Evolutionary conservation across 2,888 invertebrate genomes (phyloP).

Genomic region (Macaria liturata): DNA sequence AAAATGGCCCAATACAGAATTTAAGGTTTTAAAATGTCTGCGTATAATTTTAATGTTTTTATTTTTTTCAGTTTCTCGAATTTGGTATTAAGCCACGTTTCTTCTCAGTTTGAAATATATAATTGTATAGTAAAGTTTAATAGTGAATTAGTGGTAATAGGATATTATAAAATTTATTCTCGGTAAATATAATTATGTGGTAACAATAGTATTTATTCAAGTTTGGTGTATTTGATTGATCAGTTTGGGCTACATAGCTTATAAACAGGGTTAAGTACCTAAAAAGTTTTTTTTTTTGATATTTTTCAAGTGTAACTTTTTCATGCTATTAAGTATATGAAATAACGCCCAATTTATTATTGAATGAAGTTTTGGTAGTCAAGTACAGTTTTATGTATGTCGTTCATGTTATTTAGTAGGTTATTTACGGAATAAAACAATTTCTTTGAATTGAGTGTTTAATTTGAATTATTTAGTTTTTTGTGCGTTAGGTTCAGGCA

Average conservation of each 20-base stretch:
- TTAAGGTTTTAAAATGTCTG: too few relatives aligned
- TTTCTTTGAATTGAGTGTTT: slow-evolving; percentile 35
- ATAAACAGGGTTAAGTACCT: too few relatives aligned
- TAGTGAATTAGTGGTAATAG: neutral
- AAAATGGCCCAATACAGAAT: too few relatives aligned
- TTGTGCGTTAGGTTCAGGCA: slow-evolving; percentile 85
- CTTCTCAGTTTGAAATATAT: too few relatives aligned
- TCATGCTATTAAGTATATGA: too few relatives aligned
- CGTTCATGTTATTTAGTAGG: slow-evolving; percentile 39
- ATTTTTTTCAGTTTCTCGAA: too few relatives aligned
- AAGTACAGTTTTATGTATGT: slow-evolving; percentile 56
- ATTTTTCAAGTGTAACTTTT: too few relatives aligned
- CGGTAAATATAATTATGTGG: slow-evolving; percentile 8
- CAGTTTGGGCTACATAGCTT: neutral
- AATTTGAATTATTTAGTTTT: slow-evolving; percentile 48
- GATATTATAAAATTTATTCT: neutral
- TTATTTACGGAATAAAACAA: slow-evolving; percentile 52
- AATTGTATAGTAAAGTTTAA: too few relatives aligned
- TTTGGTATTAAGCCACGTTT: too few relatives aligned
- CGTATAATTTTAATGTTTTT: too few relatives aligned
- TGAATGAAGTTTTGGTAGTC: slow-evolving; percentile 1
- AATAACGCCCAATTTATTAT: too few relatives aligned
- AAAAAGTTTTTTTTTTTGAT: too few relatives aligned
- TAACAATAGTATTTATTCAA: slow-evolving; percentile 19
- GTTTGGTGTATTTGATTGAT: slow-evolving; percentile 5